Evolutionary conservation across 2,113 vertebrate genomes (phyloP), one percentile per base, ranked within the genome.

Genomic region (Silurus meridionalis): DNA sequence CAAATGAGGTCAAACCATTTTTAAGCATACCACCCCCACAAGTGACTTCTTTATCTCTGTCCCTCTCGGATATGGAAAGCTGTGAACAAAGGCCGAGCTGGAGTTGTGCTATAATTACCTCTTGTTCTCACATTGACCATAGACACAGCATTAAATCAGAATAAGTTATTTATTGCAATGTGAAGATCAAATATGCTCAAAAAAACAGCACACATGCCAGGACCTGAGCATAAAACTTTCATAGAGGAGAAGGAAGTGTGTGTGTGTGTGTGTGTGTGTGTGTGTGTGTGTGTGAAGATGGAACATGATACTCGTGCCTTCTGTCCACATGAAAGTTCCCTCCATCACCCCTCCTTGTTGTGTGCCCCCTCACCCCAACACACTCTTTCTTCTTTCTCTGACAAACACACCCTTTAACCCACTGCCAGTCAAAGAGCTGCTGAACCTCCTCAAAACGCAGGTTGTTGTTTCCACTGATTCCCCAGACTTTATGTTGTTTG

Each of bases 1-100:
- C 93, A 94, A 88, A 90, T 92, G 89, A 93, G 94, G 93, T 94
- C 92, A 93, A 85, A 84, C 84, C 87, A 89, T 92, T 87, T 90
- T 91, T 86, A 91, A 86, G 84, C 82, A 83, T 87, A 28, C 50
- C 19, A 71, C 80, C 25, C 69, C 77, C 86, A 63, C 79, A 61
- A 82, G 55, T 71, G 71, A 89, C 83, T 61, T 46, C 53, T 79
- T 25, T 67, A 25, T 74, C 50, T 55, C 11, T 82, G 23, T 50
- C 19, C 37, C 61, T 71, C 60, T 71, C 23, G 19, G 61, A 66
- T 25, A 55, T 69, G 63, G 63, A 17, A n/a, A 17, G 61, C 57
- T 37, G 53, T 79, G 80, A 25, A 82, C 80, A 67, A 67, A 82
- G 61, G 10, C 58, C 48, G 17, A 69, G 64, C 52, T 28, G 13